Evolutionary conservation across 2,113 vertebrate genomes (phyloP), one percentile per base, ranked within the genome.

Genomic region (Astatotilapia flaviijosephi): DNA sequence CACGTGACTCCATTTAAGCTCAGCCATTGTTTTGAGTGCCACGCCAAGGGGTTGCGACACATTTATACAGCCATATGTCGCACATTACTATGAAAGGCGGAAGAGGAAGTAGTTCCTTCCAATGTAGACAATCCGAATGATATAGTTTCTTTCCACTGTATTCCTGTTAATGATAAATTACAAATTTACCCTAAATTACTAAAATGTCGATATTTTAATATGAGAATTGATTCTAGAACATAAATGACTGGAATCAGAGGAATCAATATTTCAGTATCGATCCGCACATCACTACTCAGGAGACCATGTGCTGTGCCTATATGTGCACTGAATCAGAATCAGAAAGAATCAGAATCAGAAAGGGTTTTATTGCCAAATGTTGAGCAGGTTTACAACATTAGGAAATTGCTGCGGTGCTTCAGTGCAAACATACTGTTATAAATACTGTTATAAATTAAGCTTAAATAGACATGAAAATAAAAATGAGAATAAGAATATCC

Each of bases 1-100:
- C 10, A 12, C 1, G 0, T 23, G 3, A 23, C 53, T 23, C 53
- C 2, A 6, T 1, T 23, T 12, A 54, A 0, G 10, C 10, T 54
- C 53, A 54, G 10, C n/a, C n/a, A 54, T 54, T 23, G 51, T 54
- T 54, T 1, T 54, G 53, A 12, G n/a, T 54, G 53, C 10, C 53
- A 54, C 0, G 10, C n/a, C 10, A 54, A 6, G n/a, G 10, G 51
- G 10, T 6, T 12, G 10, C 10, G 0, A 12, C 53, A 54, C 53
- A 54, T 21, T 54, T 23, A 4, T 54, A 54, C n/a, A 54, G n/a
- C n/a, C 10, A 1, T 21, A 54, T 54, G 0, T 21, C 0, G 5
- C 51, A 54, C 5, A 54, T 54, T 0, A 54, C 9, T 54, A 12
- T 21, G 51, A 21, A 54, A 21, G n/a, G 3, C 0, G 1, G 9